These are phyloP conservation scores for Hormiphora californensis DNA, from an alignment of 37 sponge, comb jelly and placozoan genomes.

Conservation along the genomic window DNA sequence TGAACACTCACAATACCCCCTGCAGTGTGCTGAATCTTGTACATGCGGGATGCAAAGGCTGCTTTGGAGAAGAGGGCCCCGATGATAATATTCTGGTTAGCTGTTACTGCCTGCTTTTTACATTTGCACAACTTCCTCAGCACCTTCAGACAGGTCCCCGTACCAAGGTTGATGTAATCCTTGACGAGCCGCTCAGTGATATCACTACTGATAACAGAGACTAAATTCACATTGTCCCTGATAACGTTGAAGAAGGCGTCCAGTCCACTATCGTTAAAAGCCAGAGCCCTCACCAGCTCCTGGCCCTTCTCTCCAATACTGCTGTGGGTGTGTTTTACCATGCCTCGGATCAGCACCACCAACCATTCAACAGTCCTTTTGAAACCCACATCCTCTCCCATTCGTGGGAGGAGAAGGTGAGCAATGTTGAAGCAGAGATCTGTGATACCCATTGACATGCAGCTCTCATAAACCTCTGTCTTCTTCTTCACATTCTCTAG, in stretches of 20 bases:
- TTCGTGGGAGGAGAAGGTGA: background rate
- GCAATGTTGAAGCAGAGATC: conserved; percentile 14
- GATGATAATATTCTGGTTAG: conserved; percentile 27
- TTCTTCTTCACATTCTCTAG: conserved; percentile 11
- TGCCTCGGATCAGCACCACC: conserved; percentile 18
- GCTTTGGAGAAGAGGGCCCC: background rate
- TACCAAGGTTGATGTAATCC: conserved; percentile 18
- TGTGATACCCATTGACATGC: conserved; percentile 23
- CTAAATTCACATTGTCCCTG: conserved; percentile 17
- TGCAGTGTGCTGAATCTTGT: background rate
- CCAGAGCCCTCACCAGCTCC: background rate
- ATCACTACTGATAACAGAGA: background rate
- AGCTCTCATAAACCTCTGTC: conserved; percentile 8
- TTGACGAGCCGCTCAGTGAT: background rate
- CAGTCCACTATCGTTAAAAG: conserved; percentile 3
- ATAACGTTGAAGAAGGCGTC: conserved; percentile 22
- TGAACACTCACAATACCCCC: background rate
- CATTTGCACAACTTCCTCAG: conserved; percentile 50
- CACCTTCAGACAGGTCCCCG: conserved; percentile 19
- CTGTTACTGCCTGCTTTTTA: conserved; percentile 15
- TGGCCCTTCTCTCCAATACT: background rate
- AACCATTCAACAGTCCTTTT: conserved; percentile 24
- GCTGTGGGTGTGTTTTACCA: conserved; percentile 28
- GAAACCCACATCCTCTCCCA: background rate
- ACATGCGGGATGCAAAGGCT: background rate